Evolutionary conservation across 1,140 invertebrate genomes (phyloP).

Genomic region (Bombus pyrosoma): DNA sequence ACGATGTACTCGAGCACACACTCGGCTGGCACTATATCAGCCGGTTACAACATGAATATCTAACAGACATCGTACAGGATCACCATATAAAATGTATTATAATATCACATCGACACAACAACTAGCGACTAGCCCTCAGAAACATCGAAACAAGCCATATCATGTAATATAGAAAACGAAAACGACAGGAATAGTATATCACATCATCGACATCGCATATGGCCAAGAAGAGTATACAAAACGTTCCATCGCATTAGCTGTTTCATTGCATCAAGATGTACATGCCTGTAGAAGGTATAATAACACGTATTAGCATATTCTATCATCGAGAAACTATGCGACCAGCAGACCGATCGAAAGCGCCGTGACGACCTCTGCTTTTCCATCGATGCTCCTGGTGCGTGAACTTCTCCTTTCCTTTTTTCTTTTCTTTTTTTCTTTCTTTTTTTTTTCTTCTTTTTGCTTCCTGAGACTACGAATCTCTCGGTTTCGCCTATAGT

Average conservation of each 20-base stretch:
- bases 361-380: slow-evolving; percentile 22
- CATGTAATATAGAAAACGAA: slow-evolving; percentile 23
- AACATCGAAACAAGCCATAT: slow-evolving; percentile 26
- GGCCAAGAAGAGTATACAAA: background rate
- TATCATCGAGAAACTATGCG: slow-evolving; percentile 9
- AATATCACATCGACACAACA: slow-evolving; percentile 46
- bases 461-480: background rate
- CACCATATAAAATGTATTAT: slow-evolving; percentile 2
- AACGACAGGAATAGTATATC: slow-evolving; percentile 25
- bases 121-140: background rate
- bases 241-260: slow-evolving; percentile 22
- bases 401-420: slow-evolving; percentile 15
- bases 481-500: no score
- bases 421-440: no score
- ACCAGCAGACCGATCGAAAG: slow-evolving; percentile 10
- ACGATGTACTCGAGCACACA: slow-evolving; percentile 1
- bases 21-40: background rate
- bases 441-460: background rate
- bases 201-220: slow-evolving; percentile 1
- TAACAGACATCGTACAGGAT: slow-evolving; percentile 28
- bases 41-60: slow-evolving; percentile 24
- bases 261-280: slow-evolving; percentile 46
- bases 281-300: background rate
- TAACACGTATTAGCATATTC: background rate
- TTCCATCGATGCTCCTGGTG: slow-evolving; percentile 29